Evolutionary conservation across 2,113 vertebrate species (phyloP), one percentile per base, ranked within the genome.

Genomic region (Accipiter virgatus): DNA sequence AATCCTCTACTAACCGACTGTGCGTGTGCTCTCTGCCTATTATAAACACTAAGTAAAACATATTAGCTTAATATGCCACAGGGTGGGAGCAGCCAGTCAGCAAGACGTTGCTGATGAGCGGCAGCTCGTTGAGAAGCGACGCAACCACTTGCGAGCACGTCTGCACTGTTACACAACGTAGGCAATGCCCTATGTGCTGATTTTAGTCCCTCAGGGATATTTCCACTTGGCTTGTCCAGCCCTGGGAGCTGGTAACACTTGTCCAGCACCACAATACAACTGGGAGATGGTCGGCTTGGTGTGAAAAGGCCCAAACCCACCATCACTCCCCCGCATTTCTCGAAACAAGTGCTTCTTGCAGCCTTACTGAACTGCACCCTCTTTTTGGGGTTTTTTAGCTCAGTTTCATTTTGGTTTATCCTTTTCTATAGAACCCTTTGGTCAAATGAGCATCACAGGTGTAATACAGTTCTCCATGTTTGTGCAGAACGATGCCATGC

Each of bases 231-330:
- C 12, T 47, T 25, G 7, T 38, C 26, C 80, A 88, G 3, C 6
- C 22, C 9, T 70, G 40, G 42, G n/a, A 11, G 21, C 4, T 72
- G 48, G 27, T 34, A 77, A 63, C 8, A 4, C 11, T 53, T 43
- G 32, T 22, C 42, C 20, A 26, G 48, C 32, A 62, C 20, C 23
- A 38, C 0, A 0, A 14, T 0, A 4, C 26, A 52, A 79, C 2
- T 11, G 32, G 34, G 52, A 80, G 58, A 43, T 19, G 9, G 3
- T 16, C n/a, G 21, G 45, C 4, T 38, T 36, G 22, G 43, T 36
- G 22, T 32, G 78, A 68, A 59, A 45, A 45, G 22, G 3, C 61
- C 12, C 73, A 40, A 83, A n/a, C 3, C 2, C 18, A 6, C 10
- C 4, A 3, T 5, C 6, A n/a, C 5, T 20, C 6, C 74, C 50